Base-by-base conservation (phyloP, 2,797 vertebrate species). In the Rhinogobio ventralis region DNA sequence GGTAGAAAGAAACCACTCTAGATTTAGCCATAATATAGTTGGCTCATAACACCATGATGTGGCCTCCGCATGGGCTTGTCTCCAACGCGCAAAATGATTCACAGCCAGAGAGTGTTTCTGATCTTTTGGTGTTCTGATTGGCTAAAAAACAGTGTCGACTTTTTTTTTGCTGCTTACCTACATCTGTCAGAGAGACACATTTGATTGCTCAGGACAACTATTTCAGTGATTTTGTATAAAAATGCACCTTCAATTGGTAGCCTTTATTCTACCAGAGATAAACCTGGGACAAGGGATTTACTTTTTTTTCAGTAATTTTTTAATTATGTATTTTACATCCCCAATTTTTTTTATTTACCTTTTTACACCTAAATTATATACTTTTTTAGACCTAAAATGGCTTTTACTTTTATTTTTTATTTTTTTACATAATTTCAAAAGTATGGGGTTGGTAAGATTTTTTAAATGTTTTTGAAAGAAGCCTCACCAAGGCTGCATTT, bases 21-120 rank as follows among this genome's bases (percentile, higher is more conserved):
- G n/a, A 77, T 77, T 77, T 45, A 77, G 25, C 75, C 5, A 1
- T 19, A 62, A 77, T 77, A 62, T 28, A 77, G 28, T 28, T 77
- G 55, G 75, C 75, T 62, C 36, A 25, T 9, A 46, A 79, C 57
- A 49, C 8, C 2, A 60, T 64, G 60, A 33, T 45, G 25, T 8
- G 39, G 42, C 60, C 76, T 23, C 60, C 19, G 76, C 76, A 79
- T 49, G 55, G 55, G 75, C 75, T 77, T 17, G 23, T 45, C 36
- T 77, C 55, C 55, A 62, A 62, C 23, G 45, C 23, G 4, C 13
- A 0, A 42, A 75, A 76, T 77, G 75, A 77, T 77, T 42, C 55
- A 77, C 55, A 60, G 55, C 55, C 36, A 62, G 36, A 77, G 75
- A 77, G 23, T 1, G 39, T 60, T 77, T 77, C 23, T 42, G 39